These are phyloP conservation scores for Steromphala cineraria DNA, from an alignment of 2,888 invertebrate species.

Conservation along the genomic window DNA sequence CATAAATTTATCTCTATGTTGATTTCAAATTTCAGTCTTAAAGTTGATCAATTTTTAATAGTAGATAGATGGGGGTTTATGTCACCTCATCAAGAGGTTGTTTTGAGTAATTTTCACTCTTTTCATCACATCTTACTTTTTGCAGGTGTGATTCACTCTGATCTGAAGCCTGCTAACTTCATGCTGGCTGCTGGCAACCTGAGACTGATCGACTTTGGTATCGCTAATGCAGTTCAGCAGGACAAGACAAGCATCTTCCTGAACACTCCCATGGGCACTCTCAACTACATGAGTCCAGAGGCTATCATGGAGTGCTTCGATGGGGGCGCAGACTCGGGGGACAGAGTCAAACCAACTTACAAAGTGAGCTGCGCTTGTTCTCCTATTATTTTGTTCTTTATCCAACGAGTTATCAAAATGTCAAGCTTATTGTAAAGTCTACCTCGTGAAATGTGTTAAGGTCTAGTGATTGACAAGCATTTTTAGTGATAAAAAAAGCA, in stretches of 20 bases:
- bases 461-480: too few species aligned
- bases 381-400: too few species aligned
- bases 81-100: too few species aligned
- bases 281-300: slow-evolving; percentile 97
- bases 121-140: background rate
- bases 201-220: slow-evolving; percentile 97
- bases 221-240: slow-evolving; percentile 89
- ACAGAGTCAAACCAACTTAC: slow-evolving; percentile 56
- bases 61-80: too few species aligned
- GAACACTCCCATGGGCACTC: slow-evolving; percentile 84
- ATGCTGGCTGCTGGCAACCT: slow-evolving; percentile 88
- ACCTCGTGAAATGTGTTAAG: too few species aligned
- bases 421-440: too few species aligned
- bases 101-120: too few species aligned
- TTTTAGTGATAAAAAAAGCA: too few species aligned
- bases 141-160: slow-evolving; percentile 94
- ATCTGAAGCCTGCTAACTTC: slow-evolving; percentile 97
- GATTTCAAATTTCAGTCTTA: too few species aligned
- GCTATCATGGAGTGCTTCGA: slow-evolving; percentile 73
- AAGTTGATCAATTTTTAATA: too few species aligned
- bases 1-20: too few species aligned
- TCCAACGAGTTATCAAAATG: too few species aligned
- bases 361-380: slow-evolving; percentile 66
- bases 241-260: slow-evolving; percentile 93
- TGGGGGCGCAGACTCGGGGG: slow-evolving; percentile 28